Base-by-base conservation (phyloP, 2,888 invertebrate genomes). In the Didymodactylos carnosus region DNA sequence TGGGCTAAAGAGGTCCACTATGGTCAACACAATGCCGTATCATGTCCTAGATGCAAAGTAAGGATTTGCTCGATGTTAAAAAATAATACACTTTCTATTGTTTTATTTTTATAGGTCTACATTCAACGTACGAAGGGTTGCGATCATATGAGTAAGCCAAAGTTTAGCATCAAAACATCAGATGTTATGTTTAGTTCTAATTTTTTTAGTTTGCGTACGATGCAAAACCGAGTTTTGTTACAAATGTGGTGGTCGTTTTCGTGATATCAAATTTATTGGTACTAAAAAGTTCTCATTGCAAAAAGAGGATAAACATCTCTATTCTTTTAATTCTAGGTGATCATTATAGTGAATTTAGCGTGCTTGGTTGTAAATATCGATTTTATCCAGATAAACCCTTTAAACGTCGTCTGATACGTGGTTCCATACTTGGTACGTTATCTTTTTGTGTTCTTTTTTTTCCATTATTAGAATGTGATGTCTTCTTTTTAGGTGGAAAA, bases 61-160 rank as follows among this genome's bases (percentile, higher is more conserved):
- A 35, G 5, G 29, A n/a, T n/a, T n/a, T n/a, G n/a, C n/a, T n/a
- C n/a, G n/a, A n/a, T n/a, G n/a, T n/a, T n/a, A n/a, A n/a, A n/a
- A n/a, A n/a, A n/a, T n/a, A n/a, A n/a, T n/a, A n/a, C n/a, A n/a
- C 7, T 7, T 35, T 27, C 35, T 29, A 1, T 53, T 29, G 27
- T 51, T 2, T 51, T 51, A 14, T 7, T 13, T 16, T 25, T 51
- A 51, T 14, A 53, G 53, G 79, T 83, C 35, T 84, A 78, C 76
- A 84, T 84, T 69, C 82, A 84, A 78, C 78, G 83, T 39, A 80
- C 79, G 4, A 79, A 81, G 35, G 84, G 84, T 19, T 84, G 84
- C 78, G 83, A 84, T 77, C 84, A 84, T 78, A 84, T 84, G 84
- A 80, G 78, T 8, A 84, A 84, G 76, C 78, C 79, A 14, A 40